phyloP scores from a whole-genome alignment of 2,797 vertebrate species.

The Falco peregrinus region DNA sequence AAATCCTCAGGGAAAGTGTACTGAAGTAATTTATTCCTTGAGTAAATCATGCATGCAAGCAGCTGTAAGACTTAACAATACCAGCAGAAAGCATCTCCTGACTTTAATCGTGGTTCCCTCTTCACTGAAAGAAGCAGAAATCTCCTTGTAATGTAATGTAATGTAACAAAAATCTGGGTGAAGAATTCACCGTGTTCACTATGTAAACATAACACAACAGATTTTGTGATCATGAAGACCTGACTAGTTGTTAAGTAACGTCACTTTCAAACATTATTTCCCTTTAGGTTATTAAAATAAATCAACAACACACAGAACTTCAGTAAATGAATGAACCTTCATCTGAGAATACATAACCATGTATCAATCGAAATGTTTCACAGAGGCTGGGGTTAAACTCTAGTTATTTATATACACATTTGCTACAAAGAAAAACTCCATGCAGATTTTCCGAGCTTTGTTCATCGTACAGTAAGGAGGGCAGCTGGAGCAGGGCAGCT shows the following conservation, averaged over 20 bases:
- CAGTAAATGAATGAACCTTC: not conserved
- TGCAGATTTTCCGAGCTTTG: not conserved
- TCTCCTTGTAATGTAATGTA: too few relatives aligned
- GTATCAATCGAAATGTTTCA: not conserved
- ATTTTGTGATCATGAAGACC: not conserved
- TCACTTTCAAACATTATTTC: not conserved
- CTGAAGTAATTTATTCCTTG: not conserved
- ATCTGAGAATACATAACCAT: not conserved
- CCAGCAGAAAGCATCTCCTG: not conserved
- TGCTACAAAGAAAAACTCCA: not conserved
- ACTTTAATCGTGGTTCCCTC: not conserved
- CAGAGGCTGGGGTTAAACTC: not conserved
- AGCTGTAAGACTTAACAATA: not conserved
- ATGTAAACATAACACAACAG: not conserved
- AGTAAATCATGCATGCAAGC: not conserved
- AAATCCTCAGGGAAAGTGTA: too few relatives aligned
- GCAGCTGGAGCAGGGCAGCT: too few relatives aligned
- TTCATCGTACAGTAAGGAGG: accelerated
- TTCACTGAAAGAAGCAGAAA: not conserved
- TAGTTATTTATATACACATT: not conserved
- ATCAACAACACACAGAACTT: not conserved
- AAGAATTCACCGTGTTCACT: not conserved
- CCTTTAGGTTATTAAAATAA: not conserved
- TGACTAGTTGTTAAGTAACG: not conserved
- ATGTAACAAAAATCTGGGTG: not conserved